Percentiles rank a stretch among this genome's conserved stretches.
These are phyloP conservation scores for Pristiophorus japonicus DNA, from an alignment of 2,113 vertebrate species.

Conservation along the genomic window DNA sequence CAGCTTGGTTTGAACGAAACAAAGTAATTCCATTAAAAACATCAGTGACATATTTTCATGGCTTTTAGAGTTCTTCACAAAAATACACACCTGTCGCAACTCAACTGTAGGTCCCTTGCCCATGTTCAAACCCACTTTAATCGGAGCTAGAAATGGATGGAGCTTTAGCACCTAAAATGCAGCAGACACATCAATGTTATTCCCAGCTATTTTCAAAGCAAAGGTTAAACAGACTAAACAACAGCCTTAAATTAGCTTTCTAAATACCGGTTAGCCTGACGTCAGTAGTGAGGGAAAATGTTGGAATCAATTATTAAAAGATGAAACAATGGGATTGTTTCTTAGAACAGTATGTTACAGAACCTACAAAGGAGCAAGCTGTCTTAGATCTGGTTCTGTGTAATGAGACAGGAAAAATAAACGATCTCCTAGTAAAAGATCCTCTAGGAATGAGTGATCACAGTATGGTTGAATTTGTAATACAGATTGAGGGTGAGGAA, in stretches of 20 bases:
- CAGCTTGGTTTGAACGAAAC: not conserved
- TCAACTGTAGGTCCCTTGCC: constrained; percentile 73
- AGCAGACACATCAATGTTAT: not conserved
- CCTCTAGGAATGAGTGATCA: no score
- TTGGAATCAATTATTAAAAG: no score
- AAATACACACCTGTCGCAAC: constrained; percentile 70
- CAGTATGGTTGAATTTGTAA: no score
- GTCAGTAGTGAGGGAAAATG: no score
- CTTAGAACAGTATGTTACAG: no score
- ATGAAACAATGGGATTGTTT: no score
- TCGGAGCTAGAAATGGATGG: constrained; percentile 78
- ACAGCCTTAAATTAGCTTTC: not conserved
- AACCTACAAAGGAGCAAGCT: no score
- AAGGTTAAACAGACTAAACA: not conserved
- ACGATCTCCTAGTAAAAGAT: no score
- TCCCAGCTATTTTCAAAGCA: not conserved
- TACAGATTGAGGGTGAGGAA: no score
- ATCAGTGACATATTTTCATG: not conserved
- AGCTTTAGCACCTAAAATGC: constrained; percentile 79
- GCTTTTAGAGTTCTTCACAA: not conserved
- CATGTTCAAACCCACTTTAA: constrained; percentile 84
- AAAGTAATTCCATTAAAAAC: not conserved
- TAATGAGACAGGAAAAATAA: no score
- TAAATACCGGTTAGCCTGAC: no score
- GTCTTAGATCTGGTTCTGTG: no score